Evolutionary conservation across 2,113 vertebrate genomes (phyloP).

Genomic region (Scytalopus superciliaris): DNA sequence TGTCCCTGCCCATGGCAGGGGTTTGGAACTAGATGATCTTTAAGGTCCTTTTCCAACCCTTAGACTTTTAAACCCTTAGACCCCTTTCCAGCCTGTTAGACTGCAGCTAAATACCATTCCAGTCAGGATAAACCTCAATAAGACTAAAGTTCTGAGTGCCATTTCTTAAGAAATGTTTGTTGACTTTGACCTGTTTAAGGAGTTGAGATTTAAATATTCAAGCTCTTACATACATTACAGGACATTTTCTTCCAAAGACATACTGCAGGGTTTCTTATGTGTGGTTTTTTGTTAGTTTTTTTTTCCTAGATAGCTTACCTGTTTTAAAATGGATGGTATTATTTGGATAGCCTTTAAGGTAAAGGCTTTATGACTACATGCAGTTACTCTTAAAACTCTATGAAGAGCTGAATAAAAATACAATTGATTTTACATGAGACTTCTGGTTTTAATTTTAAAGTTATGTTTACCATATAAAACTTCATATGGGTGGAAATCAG

Average conservation of each 20-base stretch:
- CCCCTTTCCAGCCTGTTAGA: no score
- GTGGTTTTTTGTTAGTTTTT: not conserved
- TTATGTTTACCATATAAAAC: not conserved
- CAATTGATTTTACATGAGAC: not conserved
- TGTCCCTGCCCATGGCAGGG: not conserved
- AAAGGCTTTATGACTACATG: not conserved
- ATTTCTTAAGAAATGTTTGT: not conserved
- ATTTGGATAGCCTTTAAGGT: not conserved
- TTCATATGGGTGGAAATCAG: not conserved
- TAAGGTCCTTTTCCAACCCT: not conserved
- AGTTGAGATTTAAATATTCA: not conserved
- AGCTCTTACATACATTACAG: not conserved
- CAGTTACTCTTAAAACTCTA: not conserved
- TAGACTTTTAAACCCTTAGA: no score
- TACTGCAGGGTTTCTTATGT: not conserved
- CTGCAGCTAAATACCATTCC: not conserved
- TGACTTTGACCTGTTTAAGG: not conserved
- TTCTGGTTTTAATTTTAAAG: not conserved
- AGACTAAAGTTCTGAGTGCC: not conserved
- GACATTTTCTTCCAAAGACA: not conserved
- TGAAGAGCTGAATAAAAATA: constrained; percentile 37
- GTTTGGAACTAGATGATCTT: not conserved
- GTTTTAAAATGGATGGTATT: not conserved
- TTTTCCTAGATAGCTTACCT: not conserved
- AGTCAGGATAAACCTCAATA: not conserved